These are phyloP conservation scores for Pachyseris speciosa DNA, from an alignment of 64 coral and sea anemone genomes.

Conservation along the genomic window DNA sequence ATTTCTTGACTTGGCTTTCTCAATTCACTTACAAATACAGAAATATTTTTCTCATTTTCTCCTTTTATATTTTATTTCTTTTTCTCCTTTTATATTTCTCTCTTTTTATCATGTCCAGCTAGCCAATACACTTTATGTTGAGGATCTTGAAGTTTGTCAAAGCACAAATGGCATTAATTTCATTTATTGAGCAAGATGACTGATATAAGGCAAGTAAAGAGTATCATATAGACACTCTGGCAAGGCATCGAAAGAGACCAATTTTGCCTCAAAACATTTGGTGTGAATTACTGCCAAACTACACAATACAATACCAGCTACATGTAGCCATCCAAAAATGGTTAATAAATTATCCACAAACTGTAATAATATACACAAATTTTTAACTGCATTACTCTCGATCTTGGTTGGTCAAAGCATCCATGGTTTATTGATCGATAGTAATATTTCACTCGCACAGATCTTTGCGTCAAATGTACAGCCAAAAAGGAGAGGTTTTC, in stretches of 20 bases:
- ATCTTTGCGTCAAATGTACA: neutral
- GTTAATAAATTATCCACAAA: neutral
- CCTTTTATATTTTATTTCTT: too few species aligned
- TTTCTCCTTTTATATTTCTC: too few species aligned
- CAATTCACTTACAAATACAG: too few species aligned
- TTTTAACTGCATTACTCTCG: neutral
- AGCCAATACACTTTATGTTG: too few species aligned
- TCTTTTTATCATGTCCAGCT: too few species aligned
- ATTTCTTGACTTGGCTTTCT: too few species aligned
- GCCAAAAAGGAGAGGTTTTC: neutral
- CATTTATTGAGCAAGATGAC: too few species aligned
- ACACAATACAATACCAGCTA: neutral
- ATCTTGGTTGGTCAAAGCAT: neutral
- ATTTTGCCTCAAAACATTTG: neutral
- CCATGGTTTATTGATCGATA: neutral
- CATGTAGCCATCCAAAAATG: neutral
- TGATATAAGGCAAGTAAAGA: too few species aligned
- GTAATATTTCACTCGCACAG: neutral
- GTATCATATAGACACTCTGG: neutral
- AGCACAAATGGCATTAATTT: too few species aligned
- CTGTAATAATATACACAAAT: neutral
- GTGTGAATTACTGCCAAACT: conserved; percentile 5
- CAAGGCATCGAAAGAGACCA: neutral
- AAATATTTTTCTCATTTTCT: too few species aligned
- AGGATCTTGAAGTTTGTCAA: neutral